These are phyloP conservation scores for Fukomys damarensis DNA, from an alignment of 2,113 vertebrate genomes.

Conservation along the genomic window DNA sequence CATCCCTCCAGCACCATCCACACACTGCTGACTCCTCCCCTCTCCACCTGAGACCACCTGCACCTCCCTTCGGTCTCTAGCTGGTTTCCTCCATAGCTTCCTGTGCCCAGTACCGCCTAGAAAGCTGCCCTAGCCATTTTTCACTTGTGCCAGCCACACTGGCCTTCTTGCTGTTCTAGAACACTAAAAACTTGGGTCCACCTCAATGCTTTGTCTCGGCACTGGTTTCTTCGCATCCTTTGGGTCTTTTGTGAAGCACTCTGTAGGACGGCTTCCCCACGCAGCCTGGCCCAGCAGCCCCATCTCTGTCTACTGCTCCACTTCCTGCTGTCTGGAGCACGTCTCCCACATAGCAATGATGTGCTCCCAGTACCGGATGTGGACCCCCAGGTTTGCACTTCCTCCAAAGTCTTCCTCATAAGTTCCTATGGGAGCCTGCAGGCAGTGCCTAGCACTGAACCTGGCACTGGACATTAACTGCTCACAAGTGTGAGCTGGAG, in stretches of 20 bases:
- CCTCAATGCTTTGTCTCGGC: not conserved
- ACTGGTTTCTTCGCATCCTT: not conserved
- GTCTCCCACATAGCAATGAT: rapidly evolving
- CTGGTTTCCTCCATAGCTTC: not conserved
- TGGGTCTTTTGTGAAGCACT: not conserved
- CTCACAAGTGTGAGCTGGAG: not conserved
- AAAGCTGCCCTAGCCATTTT: not conserved
- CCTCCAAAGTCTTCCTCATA: not conserved
- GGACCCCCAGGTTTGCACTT: not conserved
- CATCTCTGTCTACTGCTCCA: not conserved
- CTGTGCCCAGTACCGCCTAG: not conserved
- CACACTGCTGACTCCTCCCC: not conserved
- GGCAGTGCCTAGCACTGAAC: not conserved
- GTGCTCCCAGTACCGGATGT: rapidly evolving
- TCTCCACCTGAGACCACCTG: rapidly evolving
- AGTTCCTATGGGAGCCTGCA: not conserved
- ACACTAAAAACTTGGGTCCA: not conserved
- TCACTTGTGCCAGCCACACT: rapidly evolving
- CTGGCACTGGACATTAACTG: not conserved
- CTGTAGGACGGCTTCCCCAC: not conserved
- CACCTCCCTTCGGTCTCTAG: not conserved
- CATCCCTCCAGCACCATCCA: not conserved
- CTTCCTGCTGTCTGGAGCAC: not conserved
- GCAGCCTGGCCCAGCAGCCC: not conserved
- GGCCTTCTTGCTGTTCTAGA: not conserved